Percentiles rank a stretch among this genome's conserved stretches.
Evolutionary conservation across 2,113 vertebrate genomes (phyloP).

Genomic region (Scophthalmus maximus): DNA sequence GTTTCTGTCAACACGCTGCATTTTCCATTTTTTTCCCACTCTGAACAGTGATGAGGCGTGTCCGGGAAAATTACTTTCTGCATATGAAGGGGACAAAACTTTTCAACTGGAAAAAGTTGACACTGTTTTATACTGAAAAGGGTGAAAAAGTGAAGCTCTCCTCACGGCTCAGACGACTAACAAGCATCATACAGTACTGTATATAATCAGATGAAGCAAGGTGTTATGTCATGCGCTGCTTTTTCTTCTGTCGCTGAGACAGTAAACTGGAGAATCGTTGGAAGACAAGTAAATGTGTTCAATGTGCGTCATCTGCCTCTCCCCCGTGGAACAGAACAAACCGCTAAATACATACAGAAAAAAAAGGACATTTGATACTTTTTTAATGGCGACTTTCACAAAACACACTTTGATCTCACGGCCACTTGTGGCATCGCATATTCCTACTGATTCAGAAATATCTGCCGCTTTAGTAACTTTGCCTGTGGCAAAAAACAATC

Average conservation of each 20-base stretch:
- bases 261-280: no score
- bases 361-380: no score
- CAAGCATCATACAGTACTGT: not conserved
- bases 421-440: constrained; percentile 20
- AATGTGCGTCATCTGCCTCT: no score
- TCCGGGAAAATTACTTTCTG: not conserved
- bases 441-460: constrained; percentile 17
- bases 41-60: not conserved
- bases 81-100: not conserved
- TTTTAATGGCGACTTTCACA: not conserved
- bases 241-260: not conserved
- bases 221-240: not conserved
- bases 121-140: not conserved
- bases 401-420: constrained; percentile 2
- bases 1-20: not conserved
- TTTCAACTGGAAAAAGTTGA: not conserved
- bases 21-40: no score
- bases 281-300: no score
- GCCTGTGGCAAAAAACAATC: constrained; percentile 17
- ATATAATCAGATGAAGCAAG: not conserved
- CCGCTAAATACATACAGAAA: no score
- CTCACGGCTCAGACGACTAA: not conserved
- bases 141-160: not conserved
- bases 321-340: no score
- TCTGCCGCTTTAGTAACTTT: not conserved